Evolutionary conservation across 2,113 vertebrate genomes (phyloP), one percentile per base, ranked within the genome.

Genomic region (Cynoglossus semilaevis): DNA sequence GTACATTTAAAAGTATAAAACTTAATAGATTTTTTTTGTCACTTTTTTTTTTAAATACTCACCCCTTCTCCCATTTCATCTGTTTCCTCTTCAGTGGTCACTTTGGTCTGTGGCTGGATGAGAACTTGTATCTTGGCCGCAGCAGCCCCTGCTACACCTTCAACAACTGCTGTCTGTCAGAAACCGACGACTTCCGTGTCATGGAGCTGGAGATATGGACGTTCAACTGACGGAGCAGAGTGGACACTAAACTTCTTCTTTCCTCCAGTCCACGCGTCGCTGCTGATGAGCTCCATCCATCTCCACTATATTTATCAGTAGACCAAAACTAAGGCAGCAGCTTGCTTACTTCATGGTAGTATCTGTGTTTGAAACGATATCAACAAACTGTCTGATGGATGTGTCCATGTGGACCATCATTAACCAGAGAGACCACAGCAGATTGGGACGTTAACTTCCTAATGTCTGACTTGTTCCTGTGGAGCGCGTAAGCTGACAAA

Each of bases 61-160:
- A 29, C 22, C 38, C 14, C 14, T 1, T 42, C 56, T 13, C 12
- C 46, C 11, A 12, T 17, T 0, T 2, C 16, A 5, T 36, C n/a
- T 51, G 0, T 43, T 29, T 42, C 16, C 10, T 56, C 51, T 6
- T 1, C 76, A 93, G 92, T 9, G 92, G 92, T 46, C 91, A 91
- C 72, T 93, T 93, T 56, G 92, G 92, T 45, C 77, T 93, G 72
- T 93, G 92, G 92, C 71, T 93, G 81, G 91, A 92, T 53, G 91
- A 91, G 78, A 87, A 87, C 43, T 70, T 93, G 66, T 91, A 90
- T 44, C 65, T 87, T 49, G 92, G 91, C 46, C 81, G 84, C 71
- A 92, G 91, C 86, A 90, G 85, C 59, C 90, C 90, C 47, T 93
- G 92, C 70, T 84, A 79, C 69, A 93, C 92, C 5, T 93, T 93